Conservation (phyloP, 2,888 invertebrate species). For the Hyposoter didymator region DNA sequence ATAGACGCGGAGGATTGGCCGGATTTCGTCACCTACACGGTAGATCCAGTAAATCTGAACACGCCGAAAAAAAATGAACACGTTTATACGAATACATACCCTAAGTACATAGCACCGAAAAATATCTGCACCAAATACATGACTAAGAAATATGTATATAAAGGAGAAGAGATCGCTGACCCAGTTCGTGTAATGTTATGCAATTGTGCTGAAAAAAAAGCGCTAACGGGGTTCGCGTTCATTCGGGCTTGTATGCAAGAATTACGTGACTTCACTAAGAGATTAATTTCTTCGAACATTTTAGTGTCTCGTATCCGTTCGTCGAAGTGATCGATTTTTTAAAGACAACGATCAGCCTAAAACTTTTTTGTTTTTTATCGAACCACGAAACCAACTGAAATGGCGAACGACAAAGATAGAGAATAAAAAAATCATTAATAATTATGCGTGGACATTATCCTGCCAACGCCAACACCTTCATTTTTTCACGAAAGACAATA, state of each 20-base stretch:
- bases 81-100: constrained; percentile 4
- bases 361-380: not conserved
- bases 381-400: not conserved
- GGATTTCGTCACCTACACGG: not conserved
- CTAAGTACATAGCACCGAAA: not conserved
- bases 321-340: constrained; percentile 30
- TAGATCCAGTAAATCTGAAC: not conserved
- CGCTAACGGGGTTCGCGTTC: constrained; percentile 70
- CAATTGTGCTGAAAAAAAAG: constrained; percentile 76
- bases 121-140: constrained; percentile 12
- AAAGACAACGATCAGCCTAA: not conserved
- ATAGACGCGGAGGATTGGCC: constrained; percentile 9
- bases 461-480: not conserved
- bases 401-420: not conserved
- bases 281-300: constrained; percentile 38
- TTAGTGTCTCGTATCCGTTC: constrained; percentile 19
- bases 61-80: not conserved
- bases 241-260: constrained; percentile 59
- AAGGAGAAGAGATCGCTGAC: constrained; percentile 65
- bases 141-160: not conserved
- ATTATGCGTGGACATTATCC: not conserved
- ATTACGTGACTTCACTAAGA: constrained; percentile 73
- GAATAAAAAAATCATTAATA: not conserved
- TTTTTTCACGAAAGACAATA: constrained; percentile 5
- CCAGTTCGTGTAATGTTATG: constrained; percentile 78